A percentile compares a stretch with the other conserved stretches of the same genome.
Conservation (phyloP, 30 jellyfish, hydroid and myxozoan genomes). For the Aurelia coerulea region DNA sequence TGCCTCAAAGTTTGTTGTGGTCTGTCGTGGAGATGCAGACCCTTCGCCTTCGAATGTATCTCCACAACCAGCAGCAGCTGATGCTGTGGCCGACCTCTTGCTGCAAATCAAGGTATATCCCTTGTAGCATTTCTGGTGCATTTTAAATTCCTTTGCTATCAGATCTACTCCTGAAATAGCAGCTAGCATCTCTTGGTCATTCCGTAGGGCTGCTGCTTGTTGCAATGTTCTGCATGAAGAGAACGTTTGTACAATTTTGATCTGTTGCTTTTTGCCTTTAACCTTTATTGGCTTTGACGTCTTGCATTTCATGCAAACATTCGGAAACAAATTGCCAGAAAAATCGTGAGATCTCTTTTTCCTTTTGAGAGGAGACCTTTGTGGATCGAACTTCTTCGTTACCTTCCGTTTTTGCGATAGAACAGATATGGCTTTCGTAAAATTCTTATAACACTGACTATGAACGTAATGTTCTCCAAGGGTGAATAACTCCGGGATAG, state of each 20-base stretch:
- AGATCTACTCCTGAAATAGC: slow-evolving; percentile 34
- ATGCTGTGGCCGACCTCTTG: slow-evolving; percentile 5
- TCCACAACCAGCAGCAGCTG: not conserved
- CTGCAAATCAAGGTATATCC: slow-evolving; percentile 13
- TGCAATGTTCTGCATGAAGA: slow-evolving; percentile 25
- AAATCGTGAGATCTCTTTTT: slow-evolving; percentile 12
- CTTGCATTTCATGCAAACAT: slow-evolving; percentile 31
- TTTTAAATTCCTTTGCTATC: slow-evolving; percentile 50
- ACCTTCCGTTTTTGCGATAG: not conserved
- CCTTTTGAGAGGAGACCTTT: slow-evolving; percentile 39
- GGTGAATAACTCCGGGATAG: slow-evolving; percentile 10
- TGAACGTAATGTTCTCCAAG: slow-evolving; percentile 15
- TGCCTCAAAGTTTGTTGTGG: too few species aligned
- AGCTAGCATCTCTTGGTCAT: slow-evolving; percentile 29
- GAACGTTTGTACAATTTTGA: slow-evolving; percentile 23
- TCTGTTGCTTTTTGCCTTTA: slow-evolving; percentile 31
- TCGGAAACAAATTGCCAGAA: slow-evolving; percentile 40
- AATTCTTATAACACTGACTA: slow-evolving; percentile 34
- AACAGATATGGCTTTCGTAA: slow-evolving; percentile 37
- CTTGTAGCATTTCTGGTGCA: slow-evolving; percentile 43
- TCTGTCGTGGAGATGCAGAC: too few species aligned
- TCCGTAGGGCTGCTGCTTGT: slow-evolving; percentile 25
- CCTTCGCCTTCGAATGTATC: too few species aligned
- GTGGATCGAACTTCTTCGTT: slow-evolving; percentile 11
- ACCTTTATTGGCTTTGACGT: slow-evolving; percentile 23